These are phyloP conservation scores for Catharus minimus DNA, from an alignment of 2,113 vertebrate species.

Conservation along the genomic window DNA sequence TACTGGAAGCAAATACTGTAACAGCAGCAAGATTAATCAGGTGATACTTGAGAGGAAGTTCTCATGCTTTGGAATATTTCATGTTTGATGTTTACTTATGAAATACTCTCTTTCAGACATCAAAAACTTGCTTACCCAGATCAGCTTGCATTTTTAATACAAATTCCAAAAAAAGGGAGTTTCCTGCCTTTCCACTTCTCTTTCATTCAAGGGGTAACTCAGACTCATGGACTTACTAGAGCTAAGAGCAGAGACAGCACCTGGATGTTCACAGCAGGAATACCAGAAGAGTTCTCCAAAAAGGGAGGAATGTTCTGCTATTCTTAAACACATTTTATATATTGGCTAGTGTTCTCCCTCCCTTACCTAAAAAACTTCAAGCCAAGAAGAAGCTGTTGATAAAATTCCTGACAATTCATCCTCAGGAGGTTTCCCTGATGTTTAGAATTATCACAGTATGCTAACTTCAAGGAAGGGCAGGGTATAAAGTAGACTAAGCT, in stretches of 20 bases:
- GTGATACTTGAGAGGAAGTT: background rate
- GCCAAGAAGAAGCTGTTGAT: background rate
- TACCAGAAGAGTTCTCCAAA: background rate
- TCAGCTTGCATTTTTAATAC: background rate
- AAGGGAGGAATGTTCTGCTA: background rate
- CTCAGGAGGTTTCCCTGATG: background rate
- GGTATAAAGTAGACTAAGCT: background rate
- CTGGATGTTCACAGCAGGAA: background rate
- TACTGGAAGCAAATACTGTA: background rate
- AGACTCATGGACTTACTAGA: background rate
- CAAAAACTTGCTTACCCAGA: background rate
- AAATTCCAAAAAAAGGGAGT: background rate
- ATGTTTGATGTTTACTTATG: background rate
- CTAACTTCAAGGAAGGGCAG: background rate
- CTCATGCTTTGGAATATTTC: background rate
- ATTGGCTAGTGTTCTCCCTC: background rate
- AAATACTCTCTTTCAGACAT: background rate
- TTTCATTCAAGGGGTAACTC: background rate
- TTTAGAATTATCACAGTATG: background rate
- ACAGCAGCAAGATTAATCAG: background rate
- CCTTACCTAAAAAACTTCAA: background rate
- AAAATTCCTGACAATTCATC: background rate
- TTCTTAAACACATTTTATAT: background rate
- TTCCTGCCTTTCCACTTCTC: background rate
- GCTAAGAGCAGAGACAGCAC: background rate